Conservation (phyloP, 2,888 invertebrate genomes). For the Aplocera efformata region DNA sequence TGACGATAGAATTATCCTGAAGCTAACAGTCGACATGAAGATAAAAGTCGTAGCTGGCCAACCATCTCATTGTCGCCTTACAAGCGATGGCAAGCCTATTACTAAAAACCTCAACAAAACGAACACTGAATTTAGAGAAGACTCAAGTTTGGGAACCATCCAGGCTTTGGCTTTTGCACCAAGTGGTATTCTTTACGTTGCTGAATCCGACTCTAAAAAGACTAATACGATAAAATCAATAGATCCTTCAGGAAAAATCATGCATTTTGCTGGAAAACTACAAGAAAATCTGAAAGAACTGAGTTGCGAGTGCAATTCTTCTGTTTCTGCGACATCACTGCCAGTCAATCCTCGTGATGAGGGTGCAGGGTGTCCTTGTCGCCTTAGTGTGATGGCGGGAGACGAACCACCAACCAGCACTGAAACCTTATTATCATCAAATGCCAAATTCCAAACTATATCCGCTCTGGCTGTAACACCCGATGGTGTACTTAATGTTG, state of each 20-base stretch:
- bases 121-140: constrained; percentile 79
- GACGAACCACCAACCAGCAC: constrained; percentile 88
- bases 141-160: constrained; percentile 90
- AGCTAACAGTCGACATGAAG: constrained; percentile 94
- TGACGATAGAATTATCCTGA: constrained; percentile 95
- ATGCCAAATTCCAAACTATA: constrained; percentile 93
- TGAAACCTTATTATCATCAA: constrained; percentile 92
- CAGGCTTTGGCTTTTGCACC: constrained; percentile 94
- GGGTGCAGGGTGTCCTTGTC: constrained; percentile 71
- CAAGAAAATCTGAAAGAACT: constrained; percentile 81
- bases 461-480: constrained; percentile 96
- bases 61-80: constrained; percentile 92
- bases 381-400: constrained; percentile 76
- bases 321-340: constrained; percentile 76
- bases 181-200: constrained; percentile 94
- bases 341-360: constrained; percentile 62
- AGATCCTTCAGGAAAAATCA: constrained; percentile 93
- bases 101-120: constrained; percentile 62
- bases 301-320: constrained; percentile 81
- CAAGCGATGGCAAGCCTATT: constrained; percentile 69
- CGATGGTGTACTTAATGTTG: constrained; percentile 96
- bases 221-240: constrained; percentile 91
- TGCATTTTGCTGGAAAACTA: constrained; percentile 94
- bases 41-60: constrained; percentile 97
- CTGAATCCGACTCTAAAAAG: constrained; percentile 94